Evolutionary conservation across 2,113 vertebrate species (phyloP), one percentile per base, ranked within the genome.

Genomic region (Eublepharis macularius): DNA sequence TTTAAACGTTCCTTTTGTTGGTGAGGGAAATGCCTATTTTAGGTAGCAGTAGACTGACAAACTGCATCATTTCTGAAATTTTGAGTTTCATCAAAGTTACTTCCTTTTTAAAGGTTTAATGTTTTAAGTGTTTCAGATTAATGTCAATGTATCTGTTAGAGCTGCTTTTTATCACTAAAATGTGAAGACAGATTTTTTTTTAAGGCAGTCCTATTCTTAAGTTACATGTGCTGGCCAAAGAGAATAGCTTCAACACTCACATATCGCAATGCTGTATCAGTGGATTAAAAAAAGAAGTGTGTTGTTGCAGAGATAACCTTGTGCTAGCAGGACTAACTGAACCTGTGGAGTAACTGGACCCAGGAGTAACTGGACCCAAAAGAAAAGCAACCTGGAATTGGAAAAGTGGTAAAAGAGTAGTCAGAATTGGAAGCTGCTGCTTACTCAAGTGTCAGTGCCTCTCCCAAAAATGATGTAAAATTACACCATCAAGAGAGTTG

Each of bases 1-100:
- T 0, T 0, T 80, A 39, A 82, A 32, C 39, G 68, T 84, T 84
- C 79, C 83, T 34, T 68, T 80, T 81, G 17, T 49, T 81, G 63
- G 32, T 68, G 41, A 87, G 43, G 4, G 83, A 80, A 81, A 88
- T 7, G 68, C 0, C 47, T 89, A 54, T 88, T 91, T 86, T 86
- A 84, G 77, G 77, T 57, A 80, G 41, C 81, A 82, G n/a, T 72
- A 1, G 45, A 39, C 80, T 84, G 84, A 88, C 57, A 90, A 89
- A 88, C 80, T 82, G 83, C 75, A 80, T 84, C 54, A 75, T 8
- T 87, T 91, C 90, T 65, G 24, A 92, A 87, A 36, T 89, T 47
- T 17, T 76, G 34, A 4, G 19, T 17, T 2, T 43, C 13, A 57
- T 83, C 29, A 74, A 47, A 82, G 32, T 91, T 85, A 10, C 76